A percentile compares a stretch with the other conserved stretches of the same genome.
phyloP scores from a whole-genome alignment of 1,140 invertebrate species.

The Galleria mellonella region DNA sequence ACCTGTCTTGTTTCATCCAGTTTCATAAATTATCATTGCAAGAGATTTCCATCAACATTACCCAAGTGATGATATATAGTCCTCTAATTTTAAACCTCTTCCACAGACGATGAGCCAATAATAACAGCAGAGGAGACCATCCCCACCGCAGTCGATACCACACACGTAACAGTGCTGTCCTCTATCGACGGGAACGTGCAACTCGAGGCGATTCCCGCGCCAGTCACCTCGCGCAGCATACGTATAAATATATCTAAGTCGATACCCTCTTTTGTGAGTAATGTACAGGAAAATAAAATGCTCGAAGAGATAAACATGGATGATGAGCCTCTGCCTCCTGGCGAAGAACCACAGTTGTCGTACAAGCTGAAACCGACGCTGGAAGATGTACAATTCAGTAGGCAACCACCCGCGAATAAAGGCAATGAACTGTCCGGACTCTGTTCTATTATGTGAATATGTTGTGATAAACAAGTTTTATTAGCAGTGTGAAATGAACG shows the following conservation, averaged over 20 bases:
- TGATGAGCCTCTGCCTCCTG: constrained; percentile 70
- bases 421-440: constrained; percentile 87
- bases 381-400: constrained; percentile 79
- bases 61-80: too few species aligned
- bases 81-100: not conserved
- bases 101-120: constrained; percentile 67
- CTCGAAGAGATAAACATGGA: constrained; percentile 39
- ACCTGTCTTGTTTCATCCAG: too few species aligned
- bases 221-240: constrained; percentile 77
- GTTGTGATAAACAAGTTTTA: constrained; percentile 45
- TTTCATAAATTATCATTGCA: too few species aligned
- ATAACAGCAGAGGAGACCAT: constrained; percentile 70
- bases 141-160: constrained; percentile 72
- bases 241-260: constrained; percentile 88
- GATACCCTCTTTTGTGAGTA: constrained; percentile 56
- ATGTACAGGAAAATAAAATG: constrained; percentile 18
- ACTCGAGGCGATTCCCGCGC: constrained; percentile 71
- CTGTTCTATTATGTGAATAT: constrained; percentile 90
- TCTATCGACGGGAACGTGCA: constrained; percentile 85
- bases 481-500: too few species aligned
- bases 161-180: constrained; percentile 76
- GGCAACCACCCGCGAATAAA: constrained; percentile 81
- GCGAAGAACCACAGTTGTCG: constrained; percentile 58
- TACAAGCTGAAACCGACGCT: constrained; percentile 80
- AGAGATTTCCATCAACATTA: too few species aligned